These are phyloP conservation scores for Archocentrus centrarchus DNA, from an alignment of 2,113 vertebrate genomes.

Conservation along the genomic window DNA sequence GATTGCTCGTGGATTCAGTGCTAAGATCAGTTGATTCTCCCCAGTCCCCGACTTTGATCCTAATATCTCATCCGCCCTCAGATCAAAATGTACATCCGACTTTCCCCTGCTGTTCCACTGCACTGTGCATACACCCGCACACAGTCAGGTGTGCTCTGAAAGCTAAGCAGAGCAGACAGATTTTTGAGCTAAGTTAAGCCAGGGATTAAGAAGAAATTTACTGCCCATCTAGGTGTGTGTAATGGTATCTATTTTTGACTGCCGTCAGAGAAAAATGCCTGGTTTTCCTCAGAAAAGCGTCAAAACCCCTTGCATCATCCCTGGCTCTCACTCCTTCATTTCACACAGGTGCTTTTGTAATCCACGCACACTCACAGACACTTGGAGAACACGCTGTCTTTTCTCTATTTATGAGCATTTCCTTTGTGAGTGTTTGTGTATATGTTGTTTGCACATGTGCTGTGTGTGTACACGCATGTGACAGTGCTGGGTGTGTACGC, in stretches of 20 bases:
- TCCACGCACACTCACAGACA: slow-evolving; percentile 13
- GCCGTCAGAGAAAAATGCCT: slow-evolving; percentile 49
- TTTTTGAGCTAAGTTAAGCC: slow-evolving; percentile 61
- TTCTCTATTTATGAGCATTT: slow-evolving; percentile 24
- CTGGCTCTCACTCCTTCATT: slow-evolving; percentile 27
- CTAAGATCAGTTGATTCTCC: slow-evolving; percentile 63
- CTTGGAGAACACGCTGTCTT: slow-evolving; percentile 21
- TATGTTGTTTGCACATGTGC: slow-evolving; percentile 29
- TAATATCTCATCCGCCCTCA: slow-evolving; percentile 60
- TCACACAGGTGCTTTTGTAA: slow-evolving; percentile 56
- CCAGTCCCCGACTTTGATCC: slow-evolving; percentile 68
- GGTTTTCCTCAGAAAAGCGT: slow-evolving; percentile 58
- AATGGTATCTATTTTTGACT: slow-evolving; percentile 65
- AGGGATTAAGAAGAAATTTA: slow-evolving; percentile 66
- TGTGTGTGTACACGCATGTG: slow-evolving; percentile 25
- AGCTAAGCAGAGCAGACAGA: slow-evolving; percentile 60
- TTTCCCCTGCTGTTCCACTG: slow-evolving; percentile 42
- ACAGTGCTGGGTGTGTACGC: slow-evolving; percentile 21
- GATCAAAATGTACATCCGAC: slow-evolving; percentile 64
- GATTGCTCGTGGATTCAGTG: slow-evolving; percentile 58
- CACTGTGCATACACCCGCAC: slow-evolving; percentile 24
- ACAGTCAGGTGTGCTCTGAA: slow-evolving; percentile 68
- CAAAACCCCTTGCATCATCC: slow-evolving; percentile 56
- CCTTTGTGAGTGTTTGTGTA: not conserved
- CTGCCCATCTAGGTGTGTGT: slow-evolving; percentile 71